A percentile compares a stretch with the other conserved stretches of the same genome.
Evolutionary conservation across 2,888 invertebrate species (phyloP).

Genomic region (Heteromurus nitidus): DNA sequence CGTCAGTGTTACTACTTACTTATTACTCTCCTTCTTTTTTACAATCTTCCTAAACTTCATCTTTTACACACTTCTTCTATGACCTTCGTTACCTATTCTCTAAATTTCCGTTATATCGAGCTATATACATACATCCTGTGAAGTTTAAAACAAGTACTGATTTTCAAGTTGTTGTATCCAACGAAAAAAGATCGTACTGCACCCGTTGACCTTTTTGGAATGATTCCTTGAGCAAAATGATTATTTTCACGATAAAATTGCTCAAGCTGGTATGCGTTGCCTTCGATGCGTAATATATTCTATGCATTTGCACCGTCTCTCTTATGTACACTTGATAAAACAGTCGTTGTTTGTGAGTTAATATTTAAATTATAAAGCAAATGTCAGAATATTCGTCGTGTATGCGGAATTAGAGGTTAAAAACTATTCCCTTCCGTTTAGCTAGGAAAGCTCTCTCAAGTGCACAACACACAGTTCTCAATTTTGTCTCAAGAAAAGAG

Average conservation of each 20-base stretch:
- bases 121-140: constrained; percentile 5
- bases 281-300: constrained; percentile 33
- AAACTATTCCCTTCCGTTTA: not conserved
- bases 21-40: not conserved
- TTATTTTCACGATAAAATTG: constrained; percentile 14
- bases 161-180: constrained; percentile 11
- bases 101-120: constrained; percentile 21
- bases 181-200: not conserved
- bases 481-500: not conserved
- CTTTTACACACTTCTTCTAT: not conserved
- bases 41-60: not conserved
- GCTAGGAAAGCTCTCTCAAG: not conserved
- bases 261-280: constrained; percentile 60
- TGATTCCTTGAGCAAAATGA: constrained; percentile 32
- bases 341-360: not conserved
- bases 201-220: constrained; percentile 11
- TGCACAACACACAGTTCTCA: not conserved
- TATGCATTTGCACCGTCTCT: not conserved
- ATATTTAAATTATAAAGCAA: not conserved
- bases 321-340: not conserved
- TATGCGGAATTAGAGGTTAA: no score
- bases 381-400: not conserved
- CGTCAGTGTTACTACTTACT: not conserved
- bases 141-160: constrained; percentile 22
- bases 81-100: constrained; percentile 4